Percentiles rank a stretch among this genome's conserved stretches.
Evolutionary conservation across 2,797 vertebrate genomes (phyloP).

Genomic region (Cottoperca gobio): DNA sequence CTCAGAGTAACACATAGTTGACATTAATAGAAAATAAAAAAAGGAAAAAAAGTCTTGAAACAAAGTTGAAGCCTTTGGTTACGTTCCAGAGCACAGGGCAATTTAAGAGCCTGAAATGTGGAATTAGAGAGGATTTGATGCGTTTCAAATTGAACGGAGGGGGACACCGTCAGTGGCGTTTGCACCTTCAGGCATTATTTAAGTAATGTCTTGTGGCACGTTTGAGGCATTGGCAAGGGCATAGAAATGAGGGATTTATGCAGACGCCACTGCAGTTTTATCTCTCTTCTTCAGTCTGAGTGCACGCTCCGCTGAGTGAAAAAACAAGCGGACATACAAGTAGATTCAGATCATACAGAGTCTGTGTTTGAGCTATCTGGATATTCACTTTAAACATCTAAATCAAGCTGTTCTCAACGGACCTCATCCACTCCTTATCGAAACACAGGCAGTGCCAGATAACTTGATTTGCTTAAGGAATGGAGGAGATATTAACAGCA

Average conservation of each 20-base stretch:
- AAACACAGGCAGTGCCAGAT: conserved; percentile 81
- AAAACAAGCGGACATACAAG: conserved; percentile 79
- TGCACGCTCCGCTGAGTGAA: conserved; percentile 64
- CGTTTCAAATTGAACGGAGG: conserved; percentile 84
- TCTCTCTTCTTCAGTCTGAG: conserved; percentile 68
- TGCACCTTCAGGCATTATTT: conserved; percentile 83
- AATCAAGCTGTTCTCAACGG: conserved; percentile 82
- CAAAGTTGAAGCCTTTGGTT: conserved; percentile 84
- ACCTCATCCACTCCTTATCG: conserved; percentile 85
- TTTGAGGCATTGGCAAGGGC: conserved; percentile 80
- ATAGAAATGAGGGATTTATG: conserved; percentile 82
- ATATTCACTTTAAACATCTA: conserved; percentile 85
- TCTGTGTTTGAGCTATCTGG: conserved; percentile 83
- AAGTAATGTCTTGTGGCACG: conserved; percentile 86
- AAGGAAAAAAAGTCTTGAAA: conserved; percentile 75
- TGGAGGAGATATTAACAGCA: conserved; percentile 84
- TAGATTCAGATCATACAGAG: conserved; percentile 83
- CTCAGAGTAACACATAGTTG: conserved; percentile 78
- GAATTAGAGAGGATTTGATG: conserved; percentile 87
- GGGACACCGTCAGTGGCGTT: conserved; percentile 78
- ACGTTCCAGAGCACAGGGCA: conserved; percentile 85
- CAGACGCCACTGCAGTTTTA: conserved; percentile 76
- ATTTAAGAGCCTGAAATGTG: conserved; percentile 85
- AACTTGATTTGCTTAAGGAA: conserved; percentile 86
- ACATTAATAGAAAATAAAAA: conserved; percentile 85